Conservation (phyloP, 2,888 invertebrate species). For the Fabriciana adippe region DNA sequence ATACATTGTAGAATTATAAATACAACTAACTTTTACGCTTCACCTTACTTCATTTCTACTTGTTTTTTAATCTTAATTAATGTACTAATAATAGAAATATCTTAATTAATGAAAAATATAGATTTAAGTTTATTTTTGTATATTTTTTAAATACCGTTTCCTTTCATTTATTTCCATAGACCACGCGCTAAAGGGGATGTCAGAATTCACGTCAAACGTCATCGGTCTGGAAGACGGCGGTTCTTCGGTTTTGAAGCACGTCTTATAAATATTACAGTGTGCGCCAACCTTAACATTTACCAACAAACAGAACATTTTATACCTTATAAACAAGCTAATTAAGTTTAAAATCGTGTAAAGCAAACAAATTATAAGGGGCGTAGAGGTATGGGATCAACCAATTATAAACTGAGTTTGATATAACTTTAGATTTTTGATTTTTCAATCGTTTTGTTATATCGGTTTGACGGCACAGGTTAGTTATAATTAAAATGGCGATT, state of each 20-base stretch:
- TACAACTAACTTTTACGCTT: too few relatives aligned
- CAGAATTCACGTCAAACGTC: slow-evolving; percentile 81
- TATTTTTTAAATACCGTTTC: too few relatives aligned
- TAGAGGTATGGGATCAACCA: slow-evolving; percentile 65
- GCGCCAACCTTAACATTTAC: slow-evolving; percentile 53
- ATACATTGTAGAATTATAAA: too few relatives aligned
- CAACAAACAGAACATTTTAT: slow-evolving; percentile 33
- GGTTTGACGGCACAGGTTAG: slow-evolving; percentile 61
- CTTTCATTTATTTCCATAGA: slow-evolving; percentile 36
- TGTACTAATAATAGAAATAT: too few relatives aligned
- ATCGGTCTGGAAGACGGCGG: slow-evolving; percentile 77
- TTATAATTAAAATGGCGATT: slow-evolving; percentile 81
- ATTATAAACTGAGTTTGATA: slow-evolving; percentile 77
- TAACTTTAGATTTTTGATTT: slow-evolving; percentile 72
- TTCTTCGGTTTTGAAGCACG: slow-evolving; percentile 76
- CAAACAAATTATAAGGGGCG: slow-evolving; percentile 46
- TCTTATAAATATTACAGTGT: slow-evolving; percentile 77
- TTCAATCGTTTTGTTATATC: slow-evolving; percentile 74
- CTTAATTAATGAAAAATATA: too few relatives aligned
- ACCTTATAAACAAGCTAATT: slow-evolving; percentile 32
- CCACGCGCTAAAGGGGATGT: slow-evolving; percentile 63
- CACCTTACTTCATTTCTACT: too few relatives aligned
- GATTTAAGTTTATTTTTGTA: background rate
- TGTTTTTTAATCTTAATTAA: too few relatives aligned
- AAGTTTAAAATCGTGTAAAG: slow-evolving; percentile 36